Evolutionary conservation across 2,888 invertebrate genomes (phyloP).

Genomic region (Aproaerema taeniolella): DNA sequence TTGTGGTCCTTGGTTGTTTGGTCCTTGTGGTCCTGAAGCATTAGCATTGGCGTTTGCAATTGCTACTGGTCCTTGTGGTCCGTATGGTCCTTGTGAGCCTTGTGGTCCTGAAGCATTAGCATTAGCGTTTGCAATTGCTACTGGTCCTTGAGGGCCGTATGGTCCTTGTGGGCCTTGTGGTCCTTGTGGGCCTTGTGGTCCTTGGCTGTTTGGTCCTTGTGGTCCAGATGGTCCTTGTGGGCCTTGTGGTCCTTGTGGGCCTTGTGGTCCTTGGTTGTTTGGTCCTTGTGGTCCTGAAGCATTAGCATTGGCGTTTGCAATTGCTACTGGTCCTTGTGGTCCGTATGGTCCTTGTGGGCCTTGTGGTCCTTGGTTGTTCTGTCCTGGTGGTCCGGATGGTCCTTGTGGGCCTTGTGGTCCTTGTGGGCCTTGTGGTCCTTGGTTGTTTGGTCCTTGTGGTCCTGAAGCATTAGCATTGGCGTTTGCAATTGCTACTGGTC

Average conservation of each 20-base stretch:
- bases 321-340: neutral
- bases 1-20: slow-evolving; percentile 1
- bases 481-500: too few relatives aligned
- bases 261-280: slow-evolving; percentile 1
- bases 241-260: slow-evolving; percentile 2
- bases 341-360: neutral
- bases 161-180: slow-evolving; percentile 4
- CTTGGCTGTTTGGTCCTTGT: slow-evolving; percentile 1
- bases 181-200: slow-evolving; percentile 1
- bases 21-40: slow-evolving; percentile 3
- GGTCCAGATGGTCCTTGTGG: neutral
- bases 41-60: neutral
- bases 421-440: too few relatives aligned
- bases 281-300: slow-evolving; percentile 4
- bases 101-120: slow-evolving; percentile 2
- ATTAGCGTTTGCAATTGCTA: neutral
- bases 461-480: too few relatives aligned
- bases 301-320: neutral
- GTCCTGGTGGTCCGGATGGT: too few relatives aligned
- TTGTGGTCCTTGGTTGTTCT: too few relatives aligned
- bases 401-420: too few relatives aligned
- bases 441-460: too few relatives aligned
- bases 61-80: neutral
- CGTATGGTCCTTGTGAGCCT: slow-evolving; percentile 9
- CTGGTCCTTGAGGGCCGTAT: neutral